phyloP scores from a whole-genome alignment of 2,888 invertebrate genomes.

The Leuctra nigra region DNA sequence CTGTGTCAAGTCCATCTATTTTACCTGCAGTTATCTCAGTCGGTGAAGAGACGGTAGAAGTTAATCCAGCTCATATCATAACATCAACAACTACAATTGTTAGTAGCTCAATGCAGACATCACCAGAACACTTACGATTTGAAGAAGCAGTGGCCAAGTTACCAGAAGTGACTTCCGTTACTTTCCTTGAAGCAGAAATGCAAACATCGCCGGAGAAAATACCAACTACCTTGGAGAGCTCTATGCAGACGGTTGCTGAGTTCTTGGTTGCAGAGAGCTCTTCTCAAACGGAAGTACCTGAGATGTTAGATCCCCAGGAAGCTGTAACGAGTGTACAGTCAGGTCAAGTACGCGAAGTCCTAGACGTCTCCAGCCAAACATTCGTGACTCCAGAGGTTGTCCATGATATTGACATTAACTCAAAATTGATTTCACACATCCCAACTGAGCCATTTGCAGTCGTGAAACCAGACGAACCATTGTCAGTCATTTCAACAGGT shows the following conservation, averaged over 20 bases:
- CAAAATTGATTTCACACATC: not conserved
- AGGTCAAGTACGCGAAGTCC: slow-evolving; percentile 22
- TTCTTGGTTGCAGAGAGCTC: not conserved
- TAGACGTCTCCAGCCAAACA: slow-evolving; percentile 7
- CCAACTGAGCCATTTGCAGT: slow-evolving; percentile 1
- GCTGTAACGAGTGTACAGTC: slow-evolving; percentile 32
- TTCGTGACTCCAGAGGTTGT: not conserved
- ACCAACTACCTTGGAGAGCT: slow-evolving; percentile 25
- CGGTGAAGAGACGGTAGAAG: no score
- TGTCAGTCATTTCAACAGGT: no score
- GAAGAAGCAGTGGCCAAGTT: no score
- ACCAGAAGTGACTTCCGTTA: no score
- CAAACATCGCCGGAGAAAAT: slow-evolving; percentile 32
- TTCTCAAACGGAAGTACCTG: slow-evolving; percentile 17
- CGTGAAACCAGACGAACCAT: not conserved
- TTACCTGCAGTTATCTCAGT: no score
- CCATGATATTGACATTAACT: no score
- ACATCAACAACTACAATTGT: no score
- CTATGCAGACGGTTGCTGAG: not conserved
- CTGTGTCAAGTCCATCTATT: no score
- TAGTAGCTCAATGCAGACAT: no score
- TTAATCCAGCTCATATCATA: no score
- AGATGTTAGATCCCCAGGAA: slow-evolving; percentile 33
- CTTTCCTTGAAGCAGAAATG: slow-evolving; percentile 33
- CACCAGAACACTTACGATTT: no score